phyloP scores from a whole-genome alignment of 2,113 vertebrate genomes.

The Etia nguti region DNA sequence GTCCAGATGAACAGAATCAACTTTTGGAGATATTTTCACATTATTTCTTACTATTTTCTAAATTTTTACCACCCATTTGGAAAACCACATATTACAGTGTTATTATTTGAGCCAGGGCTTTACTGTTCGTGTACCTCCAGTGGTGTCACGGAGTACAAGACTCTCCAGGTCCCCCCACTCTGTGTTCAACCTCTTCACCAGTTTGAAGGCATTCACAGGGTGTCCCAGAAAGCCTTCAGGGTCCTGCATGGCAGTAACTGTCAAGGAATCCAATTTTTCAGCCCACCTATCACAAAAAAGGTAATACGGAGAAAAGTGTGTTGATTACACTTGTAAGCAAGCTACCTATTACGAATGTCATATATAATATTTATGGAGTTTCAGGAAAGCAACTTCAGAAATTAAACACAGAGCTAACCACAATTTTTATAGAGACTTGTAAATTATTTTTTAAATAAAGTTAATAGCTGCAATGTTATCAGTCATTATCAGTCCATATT shows the following conservation, averaged over 20 bases:
- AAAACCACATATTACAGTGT: not conserved
- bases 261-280: constrained; percentile 87
- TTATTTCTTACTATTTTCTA: not conserved
- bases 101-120: not conserved
- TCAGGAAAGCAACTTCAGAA: not conserved
- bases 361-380: not conserved
- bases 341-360: not conserved
- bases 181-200: constrained; percentile 94
- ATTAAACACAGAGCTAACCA: not conserved
- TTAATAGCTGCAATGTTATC: not conserved
- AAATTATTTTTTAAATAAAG: not conserved
- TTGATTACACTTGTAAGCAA: not conserved
- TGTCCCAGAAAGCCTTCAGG: constrained; percentile 95
- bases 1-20: too few species aligned
- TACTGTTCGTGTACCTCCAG: constrained; percentile 79
- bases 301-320: not conserved
- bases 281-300: constrained; percentile 80
- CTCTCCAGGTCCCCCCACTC: constrained; percentile 94
- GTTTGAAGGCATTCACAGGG: constrained; percentile 95
- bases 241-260: constrained; percentile 83
- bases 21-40: too few species aligned
- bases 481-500: not conserved
- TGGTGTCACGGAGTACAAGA: constrained; percentile 92
- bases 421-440: not conserved
- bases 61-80: not conserved